Evolutionary conservation across 30 jellyfish, hydroid and myxozoan genomes (phyloP), one percentile per base, ranked within the genome.

Genomic region (Morbakka virulenta): DNA sequence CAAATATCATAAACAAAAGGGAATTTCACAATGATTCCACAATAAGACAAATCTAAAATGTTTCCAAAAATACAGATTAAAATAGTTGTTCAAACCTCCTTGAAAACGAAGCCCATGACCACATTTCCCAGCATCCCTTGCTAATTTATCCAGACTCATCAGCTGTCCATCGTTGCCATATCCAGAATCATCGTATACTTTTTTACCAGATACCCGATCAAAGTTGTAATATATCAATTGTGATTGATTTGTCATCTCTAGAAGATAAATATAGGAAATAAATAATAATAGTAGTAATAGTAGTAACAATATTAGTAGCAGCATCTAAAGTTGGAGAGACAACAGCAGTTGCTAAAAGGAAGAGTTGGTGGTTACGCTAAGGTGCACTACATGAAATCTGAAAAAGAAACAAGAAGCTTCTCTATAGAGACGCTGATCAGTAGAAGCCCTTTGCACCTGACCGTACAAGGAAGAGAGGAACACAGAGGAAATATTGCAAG

Each of bases 81-180:
- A n/a, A n/a, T n/a, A 22, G 20, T 21, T n/a, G 1, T 27, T 3
- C 89, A 28, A 67, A 89, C 97, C 97, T 64, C 97, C 97, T 76
- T 89, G 97, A 62, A 89, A 89, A 23, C 97, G 95, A 69, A 89
- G 77, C 23, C 97, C 97, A 70, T 89, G 97, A 1, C 97, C 97
- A 62, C 97, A 89, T 69, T 89, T 89, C 47, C 97, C 97, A 52
- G 95, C 97, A 67, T 89, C 97, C 74, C 97, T 89, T 53, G 97
- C 97, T 28, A 89, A 89, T 68, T 82, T 89, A 28, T 93, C 65
- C 65, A 89, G 69, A 26, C 75, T 89, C 49, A 79, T 35, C 1
- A 89, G 57, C 25, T 51, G 70, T 34, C 97, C 97, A 28, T 81
- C 94, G 52, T 89, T 89, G 11, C 79, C 78, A 62, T 74, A 89